Evolutionary conservation across 1,140 invertebrate species (phyloP), one percentile per base, ranked within the genome.

Genomic region (Ooceraea biroi): DNA sequence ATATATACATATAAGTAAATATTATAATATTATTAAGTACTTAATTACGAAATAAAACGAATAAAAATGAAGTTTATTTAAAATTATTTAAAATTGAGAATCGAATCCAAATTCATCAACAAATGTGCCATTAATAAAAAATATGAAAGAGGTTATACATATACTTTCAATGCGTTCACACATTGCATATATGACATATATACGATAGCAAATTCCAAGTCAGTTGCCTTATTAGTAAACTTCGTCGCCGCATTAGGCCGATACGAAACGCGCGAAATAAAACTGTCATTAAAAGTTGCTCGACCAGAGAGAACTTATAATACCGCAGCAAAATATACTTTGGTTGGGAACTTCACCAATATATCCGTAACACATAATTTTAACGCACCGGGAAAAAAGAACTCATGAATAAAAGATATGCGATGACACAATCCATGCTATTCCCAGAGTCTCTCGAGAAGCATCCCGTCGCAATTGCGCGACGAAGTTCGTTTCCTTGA

Each of bases 211-310:
- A 12, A 71, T 71, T 80, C 27, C 58, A 50, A 1, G 50, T 36
- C 76, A 46, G 36, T 12, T 68, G 14, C 25, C 76, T 80, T 80
- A 80, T 69, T 71, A 80, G 19, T n/a, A 63, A 76, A 80, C 65
- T 80, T 80, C 41, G 36, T 57, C 55, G 65, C 44, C 76, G 52
- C 17, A 12, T 11, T 30, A 22, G 48, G 44, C 17, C 41, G 76
- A 58, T 71, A 80, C 50, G 8, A 71, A 80, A 80, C 25, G 76
- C 50, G 50, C 17, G 65, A 71, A 69, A 80, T 80, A 80, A 80
- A 80, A 80, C 65, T 80, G 66, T 80, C 76, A 80, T 80, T 80
- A 80, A 80, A 80, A 80, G 76, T 80, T 80, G 25, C 22, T n/a
- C 19, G 14, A 19, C 65, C 52, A 65, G 36, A 80, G 36, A 22